Evolutionary conservation across 2,113 vertebrate genomes (phyloP).

Genomic region (Anoura caudifer): DNA sequence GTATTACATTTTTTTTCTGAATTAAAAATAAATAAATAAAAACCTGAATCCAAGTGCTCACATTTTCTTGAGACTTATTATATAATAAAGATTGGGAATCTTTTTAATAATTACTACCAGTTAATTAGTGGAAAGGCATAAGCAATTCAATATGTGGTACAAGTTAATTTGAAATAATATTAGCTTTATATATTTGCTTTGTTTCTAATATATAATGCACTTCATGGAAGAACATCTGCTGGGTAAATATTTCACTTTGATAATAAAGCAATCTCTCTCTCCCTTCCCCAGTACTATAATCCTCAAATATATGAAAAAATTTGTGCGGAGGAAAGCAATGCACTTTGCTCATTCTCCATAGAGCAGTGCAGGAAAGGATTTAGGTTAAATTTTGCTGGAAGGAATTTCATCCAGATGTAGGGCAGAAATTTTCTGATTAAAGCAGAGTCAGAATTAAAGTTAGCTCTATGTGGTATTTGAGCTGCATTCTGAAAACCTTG

Average conservation of each 20-base stretch:
- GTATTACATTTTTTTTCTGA: not conserved
- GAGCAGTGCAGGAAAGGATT: not conserved
- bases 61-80: slow-evolving; percentile 31
- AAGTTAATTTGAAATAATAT: slow-evolving; percentile 58
- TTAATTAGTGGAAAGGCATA: slow-evolving; percentile 56
- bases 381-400: slow-evolving; percentile 3
- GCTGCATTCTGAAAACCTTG: not conserved
- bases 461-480: not conserved
- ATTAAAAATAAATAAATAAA: not conserved
- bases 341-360: not conserved
- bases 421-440: not conserved
- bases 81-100: not conserved
- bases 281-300: not conserved
- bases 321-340: not conserved
- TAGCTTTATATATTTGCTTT: slow-evolving; percentile 52
- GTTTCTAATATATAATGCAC: not conserved
- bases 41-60: not conserved
- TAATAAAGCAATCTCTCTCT: not conserved
- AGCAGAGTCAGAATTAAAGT: not conserved
- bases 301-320: not conserved
- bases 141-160: slow-evolving; percentile 46
- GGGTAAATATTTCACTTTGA: slow-evolving; percentile 36
- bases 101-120: slow-evolving; percentile 25
- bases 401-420: not conserved
- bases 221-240: slow-evolving; percentile 10